Evolutionary conservation across 2,888 invertebrate genomes (phyloP), one percentile per base, ranked within the genome.

Genomic region (Lagria hirta): DNA sequence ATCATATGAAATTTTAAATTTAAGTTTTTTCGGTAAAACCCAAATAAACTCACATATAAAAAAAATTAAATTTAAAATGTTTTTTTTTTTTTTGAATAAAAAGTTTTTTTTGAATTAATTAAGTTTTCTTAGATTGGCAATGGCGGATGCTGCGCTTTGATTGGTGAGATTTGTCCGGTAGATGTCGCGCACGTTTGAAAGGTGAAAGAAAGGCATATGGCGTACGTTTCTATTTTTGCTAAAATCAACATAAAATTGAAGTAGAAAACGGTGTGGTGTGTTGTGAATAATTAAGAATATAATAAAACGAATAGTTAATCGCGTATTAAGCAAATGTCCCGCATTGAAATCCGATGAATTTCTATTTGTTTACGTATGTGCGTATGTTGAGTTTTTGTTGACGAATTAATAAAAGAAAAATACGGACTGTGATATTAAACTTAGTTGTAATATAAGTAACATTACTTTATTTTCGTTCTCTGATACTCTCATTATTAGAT

Each of bases 371-470:
- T 57, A 52, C 52, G 51, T 49, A 59, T 64, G 57, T 61, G 61
- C 63, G 61, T 64, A 60, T 42, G 46, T 61, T 62, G 51, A 60
- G 61, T 62, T 63, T 61, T 64, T 62, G 63, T 62, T 62, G 60
- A 62, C 57, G 60, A 63, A 62, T 52, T 44, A 50, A 45, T 29
- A 6, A 26, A 29, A 27, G 27, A 37, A 45, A 38, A 62, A n/a
- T n/a, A 61, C 62, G 59, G 62, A 62, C 66, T 66, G 66, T 66
- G 66, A 66, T 66, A 66, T 65, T 66, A 64, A 64, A 52, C 52
- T 64, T 64, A 65, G 64, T 64, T 65, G 57, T 61, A 47, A 37
- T 14, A 35, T 40, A 30, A 10, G 18, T 16, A 42, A 23, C 32
- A 41, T 32, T 22, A 17, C 10, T 26, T 26, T 26, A n/a, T n/a